Percentiles rank a stretch among this genome's conserved stretches.
Conservation (phyloP, 2,113 vertebrate species). For the Procapra przewalskii region DNA sequence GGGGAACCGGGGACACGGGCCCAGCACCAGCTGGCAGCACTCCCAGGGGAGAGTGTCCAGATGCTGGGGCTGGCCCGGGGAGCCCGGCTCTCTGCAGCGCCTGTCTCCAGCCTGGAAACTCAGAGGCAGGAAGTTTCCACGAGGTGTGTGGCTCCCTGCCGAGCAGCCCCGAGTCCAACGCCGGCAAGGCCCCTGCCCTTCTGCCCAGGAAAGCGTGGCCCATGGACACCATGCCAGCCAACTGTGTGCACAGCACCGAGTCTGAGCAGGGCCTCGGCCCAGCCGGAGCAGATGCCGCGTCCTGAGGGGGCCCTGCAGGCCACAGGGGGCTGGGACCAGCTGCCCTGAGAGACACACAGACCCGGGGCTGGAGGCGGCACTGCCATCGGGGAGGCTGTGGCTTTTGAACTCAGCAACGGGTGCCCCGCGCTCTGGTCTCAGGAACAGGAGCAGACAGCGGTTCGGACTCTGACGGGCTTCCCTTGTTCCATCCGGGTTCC, state of each 20-base stretch:
- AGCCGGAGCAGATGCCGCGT: neutral
- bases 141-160: neutral
- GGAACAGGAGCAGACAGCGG: slow-evolving; percentile 81
- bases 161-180: slow-evolving; percentile 36
- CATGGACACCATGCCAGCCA: neutral
- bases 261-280: neutral
- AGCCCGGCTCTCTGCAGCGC: neutral
- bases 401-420: slow-evolving; percentile 75
- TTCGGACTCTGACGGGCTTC: slow-evolving; percentile 84
- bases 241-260: neutral
- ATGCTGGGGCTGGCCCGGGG: fast-evolving
- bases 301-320: neutral
- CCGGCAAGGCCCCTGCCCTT: slow-evolving; percentile 64
- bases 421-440: slow-evolving; percentile 74
- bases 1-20: fast-evolving
- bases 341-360: neutral
- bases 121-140: neutral
- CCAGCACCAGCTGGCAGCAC: neutral
- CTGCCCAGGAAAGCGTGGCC: slow-evolving; percentile 75
- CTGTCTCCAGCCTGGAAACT: fast-evolving
- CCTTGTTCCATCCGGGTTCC: slow-evolving; percentile 81
- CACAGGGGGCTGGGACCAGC: neutral
- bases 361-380: neutral
- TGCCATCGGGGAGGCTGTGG: slow-evolving; percentile 63
- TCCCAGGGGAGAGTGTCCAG: slow-evolving; percentile 54